Base-by-base conservation (phyloP, 1,140 invertebrate species). In the Campoletis sonorensis region DNA sequence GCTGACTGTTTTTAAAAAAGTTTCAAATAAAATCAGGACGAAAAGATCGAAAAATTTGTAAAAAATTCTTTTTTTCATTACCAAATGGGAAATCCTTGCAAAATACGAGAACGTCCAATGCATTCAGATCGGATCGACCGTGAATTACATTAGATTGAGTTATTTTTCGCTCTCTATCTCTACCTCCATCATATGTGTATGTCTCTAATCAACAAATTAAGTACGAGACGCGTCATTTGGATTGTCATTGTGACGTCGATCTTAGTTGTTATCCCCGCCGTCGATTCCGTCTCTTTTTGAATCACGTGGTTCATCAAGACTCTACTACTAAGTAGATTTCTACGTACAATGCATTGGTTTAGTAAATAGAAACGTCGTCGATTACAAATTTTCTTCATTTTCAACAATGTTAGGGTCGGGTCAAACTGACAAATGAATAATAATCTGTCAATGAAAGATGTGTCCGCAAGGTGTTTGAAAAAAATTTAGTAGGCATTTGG, bases 111-210 rank as follows among this genome's bases (percentile, higher is more conserved):
- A 54, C 58, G n/a, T 61, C 1, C 58, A 4, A 2, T 61, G 58
- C 21, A 61, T 21, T 51, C 15, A 16, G 49, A 13, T 23, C 58
- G 21, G 21, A 61, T 61, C 58, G 16, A 61, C 58, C 18, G 21
- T 61, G 58, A 61, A 61, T 61, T 10, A 61, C 58, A 61, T 61
- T 61, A 61, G 58, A 61, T 61, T 61, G 58, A n/a, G 21, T 23
- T 61, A 8, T 61, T n/a, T 61, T 61, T 61, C 58, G 13, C 21
- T 61, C 16, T 61, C 58, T 21, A 3, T 61, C 18, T 10, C 49
- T 61, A 2, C 10, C 49, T n/a, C 23, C 4, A 3, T 10, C 21
- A n/a, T 61, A 1, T 61, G 21, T 23, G 23, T 23, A 61, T 61
- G 1, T 61, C 16, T 61, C 58, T 61, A 61, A n/a, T 61, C 58